These are phyloP conservation scores for Anhinga rufa DNA, from an alignment of 2,113 vertebrate genomes.

Conservation along the genomic window DNA sequence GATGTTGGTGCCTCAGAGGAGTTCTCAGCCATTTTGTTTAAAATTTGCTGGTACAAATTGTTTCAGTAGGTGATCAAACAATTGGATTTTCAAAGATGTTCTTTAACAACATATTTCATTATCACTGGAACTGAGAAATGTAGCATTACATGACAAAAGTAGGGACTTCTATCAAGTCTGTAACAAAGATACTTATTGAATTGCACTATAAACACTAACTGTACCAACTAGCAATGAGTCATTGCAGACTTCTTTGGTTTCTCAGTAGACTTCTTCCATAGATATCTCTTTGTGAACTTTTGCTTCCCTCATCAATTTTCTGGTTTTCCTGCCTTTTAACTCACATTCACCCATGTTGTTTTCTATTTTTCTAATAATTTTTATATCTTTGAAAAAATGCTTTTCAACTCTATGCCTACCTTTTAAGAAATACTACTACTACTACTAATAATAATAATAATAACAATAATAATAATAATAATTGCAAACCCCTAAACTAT, in stretches of 20 bases:
- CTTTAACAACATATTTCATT: background rate
- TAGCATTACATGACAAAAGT: background rate
- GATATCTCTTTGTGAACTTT: background rate
- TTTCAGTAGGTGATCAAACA: background rate
- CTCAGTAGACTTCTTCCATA: background rate
- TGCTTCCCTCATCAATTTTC: background rate
- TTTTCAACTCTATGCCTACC: background rate
- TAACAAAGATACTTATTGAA: background rate
- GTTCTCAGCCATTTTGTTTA: background rate
- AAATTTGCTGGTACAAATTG: background rate
- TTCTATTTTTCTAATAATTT: background rate
- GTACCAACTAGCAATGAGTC: background rate
- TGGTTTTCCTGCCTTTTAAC: background rate
- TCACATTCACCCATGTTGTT: background rate
- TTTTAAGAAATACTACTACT: background rate
- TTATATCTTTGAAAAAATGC: background rate
- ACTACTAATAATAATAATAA: background rate
- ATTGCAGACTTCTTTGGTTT: background rate
- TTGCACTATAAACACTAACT: background rate
- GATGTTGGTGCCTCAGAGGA: background rate
- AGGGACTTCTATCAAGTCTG: background rate
- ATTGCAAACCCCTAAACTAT: background rate
- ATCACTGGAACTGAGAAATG: background rate
- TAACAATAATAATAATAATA: background rate
- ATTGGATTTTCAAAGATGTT: background rate